These are phyloP conservation scores for Mystacornis crossleyi DNA, from an alignment of 2,113 vertebrate genomes.

Conservation along the genomic window DNA sequence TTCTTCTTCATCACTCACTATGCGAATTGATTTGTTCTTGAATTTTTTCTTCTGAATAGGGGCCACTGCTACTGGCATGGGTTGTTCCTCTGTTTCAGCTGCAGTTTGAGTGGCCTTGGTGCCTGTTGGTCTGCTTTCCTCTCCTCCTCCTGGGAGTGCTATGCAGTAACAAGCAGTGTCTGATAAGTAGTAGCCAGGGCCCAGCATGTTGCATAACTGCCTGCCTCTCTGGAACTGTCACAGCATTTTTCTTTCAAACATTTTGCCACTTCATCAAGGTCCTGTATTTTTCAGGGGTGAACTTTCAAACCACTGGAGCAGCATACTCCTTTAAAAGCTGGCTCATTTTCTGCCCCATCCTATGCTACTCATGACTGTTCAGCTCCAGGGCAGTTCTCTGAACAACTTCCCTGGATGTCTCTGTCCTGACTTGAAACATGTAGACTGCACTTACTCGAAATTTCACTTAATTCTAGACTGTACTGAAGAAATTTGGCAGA, in stretches of 20 bases:
- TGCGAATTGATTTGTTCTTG: neutral
- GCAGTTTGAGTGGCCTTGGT: neutral
- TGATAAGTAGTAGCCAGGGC: neutral
- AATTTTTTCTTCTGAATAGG: neutral
- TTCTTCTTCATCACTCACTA: neutral
- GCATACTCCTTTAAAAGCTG: neutral
- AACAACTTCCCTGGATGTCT: neutral
- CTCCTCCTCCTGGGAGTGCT: too few species aligned
- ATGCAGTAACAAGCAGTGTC: neutral
- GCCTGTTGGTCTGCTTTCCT: neutral
- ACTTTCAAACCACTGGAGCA: neutral
- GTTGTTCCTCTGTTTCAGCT: neutral
- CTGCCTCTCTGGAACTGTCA: rapidly evolving
- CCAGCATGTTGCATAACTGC: neutral
- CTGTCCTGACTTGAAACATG: neutral
- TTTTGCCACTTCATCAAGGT: neutral
- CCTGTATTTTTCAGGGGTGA: neutral
- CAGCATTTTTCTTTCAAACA: neutral
- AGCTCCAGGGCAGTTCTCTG: neutral
- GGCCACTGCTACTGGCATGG: neutral
- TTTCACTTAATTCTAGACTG: neutral
- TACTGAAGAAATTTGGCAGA: neutral
- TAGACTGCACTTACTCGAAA: neutral
- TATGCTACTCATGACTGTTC: neutral
- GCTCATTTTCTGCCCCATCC: neutral